Evolutionary conservation across 2,888 invertebrate genomes (phyloP).

Genomic region (Nomada lathburiana): DNA sequence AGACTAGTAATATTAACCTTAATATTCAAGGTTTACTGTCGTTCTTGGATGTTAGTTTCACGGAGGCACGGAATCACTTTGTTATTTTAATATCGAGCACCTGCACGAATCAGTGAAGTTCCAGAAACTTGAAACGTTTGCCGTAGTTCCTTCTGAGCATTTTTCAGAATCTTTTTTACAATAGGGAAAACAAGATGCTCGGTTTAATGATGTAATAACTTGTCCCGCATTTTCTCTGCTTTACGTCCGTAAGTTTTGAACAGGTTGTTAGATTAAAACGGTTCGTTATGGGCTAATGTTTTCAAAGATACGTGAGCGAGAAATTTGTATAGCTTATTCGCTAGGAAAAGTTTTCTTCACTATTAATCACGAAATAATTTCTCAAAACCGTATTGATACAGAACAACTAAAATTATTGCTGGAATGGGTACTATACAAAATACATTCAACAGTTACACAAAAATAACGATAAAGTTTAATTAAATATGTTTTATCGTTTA

Average conservation of each 20-base stretch:
- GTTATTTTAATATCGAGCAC: background rate
- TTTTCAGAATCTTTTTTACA: background rate
- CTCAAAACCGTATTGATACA: too few species aligned
- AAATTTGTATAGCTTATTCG: too few species aligned
- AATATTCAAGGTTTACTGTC: conserved; percentile 7
- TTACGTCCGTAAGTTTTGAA: background rate
- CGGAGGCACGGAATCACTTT: background rate
- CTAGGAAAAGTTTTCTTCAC: too few species aligned
- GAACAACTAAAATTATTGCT: too few species aligned
- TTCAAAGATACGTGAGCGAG: too few species aligned
- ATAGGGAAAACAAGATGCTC: background rate
- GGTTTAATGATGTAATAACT: conserved; percentile 2
- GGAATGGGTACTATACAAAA: too few species aligned
- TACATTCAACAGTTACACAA: too few species aligned
- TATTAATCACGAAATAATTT: too few species aligned
- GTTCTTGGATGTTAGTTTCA: background rate
- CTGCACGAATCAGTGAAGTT: background rate
- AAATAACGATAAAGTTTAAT: too few species aligned
- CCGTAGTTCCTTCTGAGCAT: background rate
- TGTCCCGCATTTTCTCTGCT: background rate
- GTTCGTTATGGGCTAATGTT: too few species aligned
- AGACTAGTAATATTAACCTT: background rate
- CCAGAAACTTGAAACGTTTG: background rate
- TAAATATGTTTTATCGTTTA: too few species aligned
- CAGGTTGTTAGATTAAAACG: too few species aligned